Base-by-base conservation (phyloP, 1,140 invertebrate genomes). In the Drosophila mojavensis region DNA sequence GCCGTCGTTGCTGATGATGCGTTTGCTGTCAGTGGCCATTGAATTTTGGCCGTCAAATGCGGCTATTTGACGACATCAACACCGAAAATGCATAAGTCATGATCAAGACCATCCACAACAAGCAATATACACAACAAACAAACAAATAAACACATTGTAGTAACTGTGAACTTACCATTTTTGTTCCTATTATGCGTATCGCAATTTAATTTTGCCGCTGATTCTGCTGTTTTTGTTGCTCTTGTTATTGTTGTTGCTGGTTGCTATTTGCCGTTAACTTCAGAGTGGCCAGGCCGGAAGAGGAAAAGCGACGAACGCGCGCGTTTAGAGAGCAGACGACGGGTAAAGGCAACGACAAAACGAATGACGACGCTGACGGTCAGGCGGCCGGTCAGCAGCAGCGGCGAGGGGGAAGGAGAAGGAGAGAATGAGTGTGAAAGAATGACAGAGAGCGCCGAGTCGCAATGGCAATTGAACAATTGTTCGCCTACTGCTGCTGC, bases 1-100 rank as follows among this genome's bases (percentile, higher is more conserved):
- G 33, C 33, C 1, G 1, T 2, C 33, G 33, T 33, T 9, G 7
- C 33, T 53, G 48, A 10, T 7, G 30, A n/a, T 4, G 50, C 15
- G 10, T 43, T 13, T 43, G 43, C 30, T 48, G 39, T 33, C 33
- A 24, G 56, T 74, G 71, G 58, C 64, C 69, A 72, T 72, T 72
- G 69, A 72, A 66, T 60, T 66, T 69, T 72, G 61, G 62, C 68
- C 70, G 61, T 67, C 63, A 68, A 73, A 67, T 68, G 51, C 39
- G 43, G 48, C 56, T 48, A 33, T 69, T 68, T 54, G 20, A 9
- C 26, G 26, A 45, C 47, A 45, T 50, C 48, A 60, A 68, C 65
- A 68, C 62, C 68, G 65, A n/a, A 74, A 68, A 61, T 61, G 13
- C 56, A 60, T 67, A 61, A 56, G 71, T 69, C 60, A 71, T 33